Base-by-base conservation (phyloP, 2,113 vertebrate genomes). In the Gambusia affinis region DNA sequence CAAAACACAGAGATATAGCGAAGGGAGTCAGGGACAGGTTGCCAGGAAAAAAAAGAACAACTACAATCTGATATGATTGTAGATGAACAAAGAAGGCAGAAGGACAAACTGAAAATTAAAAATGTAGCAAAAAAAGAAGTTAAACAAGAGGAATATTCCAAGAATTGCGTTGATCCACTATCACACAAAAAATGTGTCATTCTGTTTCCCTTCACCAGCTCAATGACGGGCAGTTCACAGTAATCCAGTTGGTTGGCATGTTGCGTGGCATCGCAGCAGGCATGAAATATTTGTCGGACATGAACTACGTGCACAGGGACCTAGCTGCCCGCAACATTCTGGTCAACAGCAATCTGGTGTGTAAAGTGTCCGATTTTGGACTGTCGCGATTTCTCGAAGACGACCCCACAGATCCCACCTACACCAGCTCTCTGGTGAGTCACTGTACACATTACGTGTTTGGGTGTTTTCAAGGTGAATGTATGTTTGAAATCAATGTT, bases 221-320 rank as follows among this genome's bases (percentile, higher is more conserved):
- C 86, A 99, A 99, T 8, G 97, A 99, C 0, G 97, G 97, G 73
- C 97, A 99, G 91, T 99, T 99, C 92, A 99, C 97, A 0, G 97
- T 98, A 85, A 99, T 99, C 92, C 97, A 99, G 93, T 93, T 99
- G 83, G 97, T 99, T 61, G 97, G 97, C 72, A 99, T 99, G 97
- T 80, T 99, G 86, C 94, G 97, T 8, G 97, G 97, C 60, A 99
- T 99, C 0, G 97, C 97, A 0, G 96, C 97, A 0, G 97, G 97
- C 83, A 99, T 99, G 97, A 99, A 99, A 87, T 99, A 99, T 90
- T 94, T 99, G 60, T 97, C 97, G 0, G 97, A 99, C 85, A 98
- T 98, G 97, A 98, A 98, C 93, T 99, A 99, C 0, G 97, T 98
- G 73, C 97, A 99, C 88, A 95, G 97, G 0, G 97, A 99, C 92